Base-by-base conservation (phyloP, 2,797 vertebrate genomes). In the Cyprinella venusta region DNA sequence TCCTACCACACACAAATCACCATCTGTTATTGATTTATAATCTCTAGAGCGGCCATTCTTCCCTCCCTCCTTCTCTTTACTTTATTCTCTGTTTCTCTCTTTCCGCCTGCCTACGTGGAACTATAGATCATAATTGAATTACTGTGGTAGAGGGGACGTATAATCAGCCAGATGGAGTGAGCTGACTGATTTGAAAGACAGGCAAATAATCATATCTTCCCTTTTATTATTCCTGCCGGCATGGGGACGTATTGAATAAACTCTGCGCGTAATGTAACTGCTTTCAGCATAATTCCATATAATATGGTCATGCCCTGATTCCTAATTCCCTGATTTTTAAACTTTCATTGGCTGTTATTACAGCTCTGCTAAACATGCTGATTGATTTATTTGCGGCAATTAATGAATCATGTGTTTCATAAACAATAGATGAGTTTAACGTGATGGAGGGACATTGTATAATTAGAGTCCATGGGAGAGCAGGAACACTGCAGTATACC, bases 361-460 rank as follows among this genome's bases (percentile, higher is more conserved):
- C 67, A 78, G 48, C 71, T 13, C 67, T 86, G 69, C 86, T 84
- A 61, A 74, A 82, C 72, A 82, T 70, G 12, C 68, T 80, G 71
- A 84, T 86, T 76, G 75, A 85, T 78, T 81, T 76, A 82, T 80
- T 81, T 50, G 40, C 50, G 36, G 70, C 64, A 71, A 82, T 74
- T 50, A 85, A 82, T 87, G 80, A 84, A 82, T 76, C 61, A 79
- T 84, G 67, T 40, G 52, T 85, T 86, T 87, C 63, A 80, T 85
- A 84, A 86, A 84, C 68, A 71, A 74, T 81, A 82, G 85, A 79
- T 85, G 67, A 64, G 80, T 84, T 26, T 77, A 78, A 79, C 82
- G 74, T 74, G 76, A 87, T 70, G 79, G 80, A 85, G 65, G 61
- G 59, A 33, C 61, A 13, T 83, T 1, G 65, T 70, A 21, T 61